Conservation (phyloP, 2,113 vertebrate genomes). For the Crotalus viridis region DNA sequence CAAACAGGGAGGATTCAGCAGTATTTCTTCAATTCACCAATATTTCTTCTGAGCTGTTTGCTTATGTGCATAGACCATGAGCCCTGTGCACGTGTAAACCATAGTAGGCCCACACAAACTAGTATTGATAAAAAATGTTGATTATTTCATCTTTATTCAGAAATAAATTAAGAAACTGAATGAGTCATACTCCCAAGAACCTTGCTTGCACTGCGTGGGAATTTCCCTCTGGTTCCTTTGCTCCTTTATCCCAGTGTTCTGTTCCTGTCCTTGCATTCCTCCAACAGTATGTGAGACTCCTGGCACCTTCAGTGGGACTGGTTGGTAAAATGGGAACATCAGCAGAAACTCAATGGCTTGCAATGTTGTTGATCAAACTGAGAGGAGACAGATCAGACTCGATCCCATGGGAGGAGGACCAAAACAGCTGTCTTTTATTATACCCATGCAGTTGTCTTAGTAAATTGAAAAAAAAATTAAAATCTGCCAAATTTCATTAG, state of each 20-base stretch:
- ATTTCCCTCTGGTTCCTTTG: not conserved
- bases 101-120: not conserved
- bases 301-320: not conserved
- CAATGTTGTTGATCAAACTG: not conserved
- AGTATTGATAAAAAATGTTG: not conserved
- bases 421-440: not conserved
- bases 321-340: not conserved
- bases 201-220: not conserved
- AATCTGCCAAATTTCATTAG: not conserved
- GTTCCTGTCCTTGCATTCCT: not conserved
- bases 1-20: not conserved
- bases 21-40: not conserved
- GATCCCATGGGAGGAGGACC: not conserved
- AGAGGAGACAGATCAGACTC: not conserved
- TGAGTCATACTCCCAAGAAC: not conserved
- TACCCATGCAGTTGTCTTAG: not conserved
- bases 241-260: not conserved
- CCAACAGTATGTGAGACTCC: not conserved
- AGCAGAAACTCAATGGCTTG: not conserved
- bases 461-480: not conserved
- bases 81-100: not conserved
- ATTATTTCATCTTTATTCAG: not conserved
- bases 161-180: not conserved
- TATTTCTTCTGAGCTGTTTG: not conserved
- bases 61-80: not conserved